Base-by-base conservation (phyloP, 30 jellyfish, hydroid and myxozoan species). In the Hydra vulgaris region DNA sequence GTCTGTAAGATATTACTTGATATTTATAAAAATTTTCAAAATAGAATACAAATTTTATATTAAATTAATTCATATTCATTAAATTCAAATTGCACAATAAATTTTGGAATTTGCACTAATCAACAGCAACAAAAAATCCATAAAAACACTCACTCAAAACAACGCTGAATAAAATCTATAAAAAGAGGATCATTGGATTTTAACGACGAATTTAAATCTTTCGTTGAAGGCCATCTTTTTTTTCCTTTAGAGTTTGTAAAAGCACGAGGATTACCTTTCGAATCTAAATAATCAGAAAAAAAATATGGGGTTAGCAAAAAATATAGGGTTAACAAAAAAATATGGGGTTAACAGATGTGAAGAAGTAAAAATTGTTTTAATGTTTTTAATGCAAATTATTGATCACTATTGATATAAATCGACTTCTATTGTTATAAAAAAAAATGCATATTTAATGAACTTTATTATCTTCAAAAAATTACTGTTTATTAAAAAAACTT, bases 201-300 rank as follows among this genome's bases (percentile, higher is more conserved):
- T 52, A 90, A 85, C 17, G 95, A 88, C 23, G 82, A 24, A 74
- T 86, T 76, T 66, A 90, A 87, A 15, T 90, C 95, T 82, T 86
- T 90, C 19, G 96, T 74, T 7, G 85, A 66, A 0, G 85, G 86
- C 55, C 76, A 84, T 25, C 95, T 67, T 66, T 78, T 86, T 85
- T 77, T 81, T 21, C 97, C 97, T 79, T 90, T 90, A 12, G 97
- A 90, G 74, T 90, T 90, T 7, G 97, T 90, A 56, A 86, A 26
- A 53, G 88, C 69, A 0, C 97, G 89, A 12, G 97, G 97, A 27
- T 85, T 94, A n/a, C 96, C 95, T 72, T 90, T 90, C 18, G 97
- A 90, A 82, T 90, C 97, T 90, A 53, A 70, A 25, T 21, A 72
- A 21, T 56, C 1, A 55, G 23, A 7, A 73, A 55, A 20, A 7